A percentile compares a stretch with the other conserved stretches of the same genome.
phyloP scores from a whole-genome alignment of 2,113 vertebrate genomes.

The Rutilus rutilus region DNA sequence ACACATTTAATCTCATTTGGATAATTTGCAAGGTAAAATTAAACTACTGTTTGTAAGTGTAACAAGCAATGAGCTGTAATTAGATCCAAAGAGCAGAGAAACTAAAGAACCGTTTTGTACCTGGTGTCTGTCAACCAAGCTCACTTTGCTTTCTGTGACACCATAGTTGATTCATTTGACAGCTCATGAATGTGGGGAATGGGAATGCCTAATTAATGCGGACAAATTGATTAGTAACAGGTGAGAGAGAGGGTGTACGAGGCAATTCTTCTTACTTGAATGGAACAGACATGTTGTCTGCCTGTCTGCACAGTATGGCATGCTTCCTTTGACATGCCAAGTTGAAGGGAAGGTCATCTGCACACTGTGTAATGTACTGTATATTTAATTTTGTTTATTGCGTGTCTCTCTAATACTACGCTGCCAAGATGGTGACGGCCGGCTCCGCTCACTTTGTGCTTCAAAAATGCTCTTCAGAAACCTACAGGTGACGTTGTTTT shows the following conservation, averaged over 20 bases:
- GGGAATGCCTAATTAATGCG: slow-evolving; percentile 31
- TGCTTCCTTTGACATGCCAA: neutral
- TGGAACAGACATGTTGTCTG: slow-evolving; percentile 17
- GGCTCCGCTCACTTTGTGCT: too few species aligned
- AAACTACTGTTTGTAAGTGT: slow-evolving; percentile 22
- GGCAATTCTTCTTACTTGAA: slow-evolving; percentile 8
- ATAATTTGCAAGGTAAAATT: neutral
- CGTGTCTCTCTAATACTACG: neutral
- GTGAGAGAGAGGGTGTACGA: neutral
- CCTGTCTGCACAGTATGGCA: neutral
- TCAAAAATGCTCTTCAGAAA: neutral
- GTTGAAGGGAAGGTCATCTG: neutral
- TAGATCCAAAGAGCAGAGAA: neutral
- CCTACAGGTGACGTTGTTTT: too few species aligned
- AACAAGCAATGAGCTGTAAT: slow-evolving; percentile 21
- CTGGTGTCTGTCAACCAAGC: slow-evolving; percentile 9
- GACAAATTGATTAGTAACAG: slow-evolving; percentile 34
- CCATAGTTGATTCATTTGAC: slow-evolving; percentile 28
- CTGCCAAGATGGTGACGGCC: too few species aligned
- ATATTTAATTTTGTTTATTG: neutral
- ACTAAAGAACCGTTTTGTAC: slow-evolving; percentile 5
- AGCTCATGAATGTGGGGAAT: slow-evolving; percentile 4
- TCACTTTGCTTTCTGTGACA: slow-evolving; percentile 8
- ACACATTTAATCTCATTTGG: neutral
- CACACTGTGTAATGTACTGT: neutral